A percentile compares a stretch with the other conserved stretches of the same genome.
These are phyloP conservation scores for Rhabdophis nuchalis DNA, from an alignment of 2,797 vertebrate genomes.

Conservation along the genomic window DNA sequence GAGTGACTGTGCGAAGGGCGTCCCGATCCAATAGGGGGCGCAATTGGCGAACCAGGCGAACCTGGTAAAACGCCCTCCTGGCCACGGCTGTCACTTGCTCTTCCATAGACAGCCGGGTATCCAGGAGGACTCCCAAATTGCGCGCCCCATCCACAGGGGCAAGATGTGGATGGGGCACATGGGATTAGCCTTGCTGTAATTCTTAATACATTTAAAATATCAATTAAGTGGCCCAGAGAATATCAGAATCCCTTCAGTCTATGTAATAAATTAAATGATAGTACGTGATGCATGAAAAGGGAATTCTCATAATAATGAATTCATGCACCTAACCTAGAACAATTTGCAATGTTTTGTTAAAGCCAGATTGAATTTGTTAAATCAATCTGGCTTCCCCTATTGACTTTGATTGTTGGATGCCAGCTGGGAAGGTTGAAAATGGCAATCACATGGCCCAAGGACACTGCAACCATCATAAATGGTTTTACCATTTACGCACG, in stretches of 20 bases:
- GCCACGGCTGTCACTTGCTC: too few relatives aligned
- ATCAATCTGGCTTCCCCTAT: background rate
- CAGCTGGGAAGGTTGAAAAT: background rate
- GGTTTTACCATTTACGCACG: too few relatives aligned
- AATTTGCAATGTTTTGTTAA: too few relatives aligned
- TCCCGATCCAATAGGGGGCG: too few relatives aligned
- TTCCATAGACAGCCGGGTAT: too few relatives aligned
- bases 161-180: too few relatives aligned
- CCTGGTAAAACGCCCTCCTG: too few relatives aligned
- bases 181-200: constrained; percentile 55
- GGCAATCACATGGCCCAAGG: background rate
- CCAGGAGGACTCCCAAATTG: too few relatives aligned
- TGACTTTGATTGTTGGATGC: background rate
- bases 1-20: too few relatives aligned
- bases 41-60: too few relatives aligned
- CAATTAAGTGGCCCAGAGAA: constrained; percentile 19
- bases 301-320: background rate
- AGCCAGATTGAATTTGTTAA: too few relatives aligned
- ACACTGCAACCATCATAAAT: background rate
- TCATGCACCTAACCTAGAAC: background rate
- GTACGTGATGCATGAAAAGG: background rate
- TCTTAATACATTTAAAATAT: constrained; percentile 36
- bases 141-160: too few relatives aligned
- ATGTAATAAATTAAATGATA: background rate
- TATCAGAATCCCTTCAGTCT: background rate